These are phyloP conservation scores for Erynnis tages DNA, from an alignment of 2,888 invertebrate genomes.

Conservation along the genomic window DNA sequence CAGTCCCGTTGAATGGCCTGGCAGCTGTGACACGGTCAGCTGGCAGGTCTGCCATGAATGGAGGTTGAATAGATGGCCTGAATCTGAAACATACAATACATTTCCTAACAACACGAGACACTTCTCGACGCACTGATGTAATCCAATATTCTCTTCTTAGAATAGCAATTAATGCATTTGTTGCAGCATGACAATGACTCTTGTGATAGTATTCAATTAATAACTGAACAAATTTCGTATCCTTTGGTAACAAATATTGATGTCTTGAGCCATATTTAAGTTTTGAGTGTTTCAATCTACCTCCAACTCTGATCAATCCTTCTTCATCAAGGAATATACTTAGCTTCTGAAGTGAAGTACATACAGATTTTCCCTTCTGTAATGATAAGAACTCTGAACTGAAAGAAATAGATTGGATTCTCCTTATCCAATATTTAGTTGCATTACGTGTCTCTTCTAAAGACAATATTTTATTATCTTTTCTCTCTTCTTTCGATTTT, in stretches of 20 bases:
- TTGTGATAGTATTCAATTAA: background rate
- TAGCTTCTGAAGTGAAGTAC: too few relatives aligned
- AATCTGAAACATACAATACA: too few relatives aligned
- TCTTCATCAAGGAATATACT: too few relatives aligned
- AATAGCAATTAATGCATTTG: background rate
- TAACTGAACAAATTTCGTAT: background rate
- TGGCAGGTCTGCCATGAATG: conserved; percentile 24
- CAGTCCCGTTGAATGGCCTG: conserved; percentile 11
- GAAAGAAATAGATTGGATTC: too few relatives aligned
- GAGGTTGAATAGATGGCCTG: too few relatives aligned
- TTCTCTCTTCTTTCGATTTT: background rate
- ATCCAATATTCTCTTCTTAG: background rate
- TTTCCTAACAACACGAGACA: background rate
- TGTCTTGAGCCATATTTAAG: background rate
- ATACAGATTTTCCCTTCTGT: too few relatives aligned
- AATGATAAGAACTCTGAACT: too few relatives aligned
- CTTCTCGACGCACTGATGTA: background rate
- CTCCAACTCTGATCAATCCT: background rate
- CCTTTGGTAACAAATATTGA: background rate
- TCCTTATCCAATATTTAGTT: too few relatives aligned
- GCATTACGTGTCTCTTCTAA: background rate
- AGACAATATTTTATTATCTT: background rate
- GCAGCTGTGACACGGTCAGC: conserved; percentile 8
- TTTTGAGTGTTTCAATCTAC: background rate
- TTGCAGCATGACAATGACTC: background rate